A percentile compares a stretch with the other conserved stretches of the same genome.
phyloP scores from a whole-genome alignment of 2,888 invertebrate genomes.

The Noctua fimbriata region DNA sequence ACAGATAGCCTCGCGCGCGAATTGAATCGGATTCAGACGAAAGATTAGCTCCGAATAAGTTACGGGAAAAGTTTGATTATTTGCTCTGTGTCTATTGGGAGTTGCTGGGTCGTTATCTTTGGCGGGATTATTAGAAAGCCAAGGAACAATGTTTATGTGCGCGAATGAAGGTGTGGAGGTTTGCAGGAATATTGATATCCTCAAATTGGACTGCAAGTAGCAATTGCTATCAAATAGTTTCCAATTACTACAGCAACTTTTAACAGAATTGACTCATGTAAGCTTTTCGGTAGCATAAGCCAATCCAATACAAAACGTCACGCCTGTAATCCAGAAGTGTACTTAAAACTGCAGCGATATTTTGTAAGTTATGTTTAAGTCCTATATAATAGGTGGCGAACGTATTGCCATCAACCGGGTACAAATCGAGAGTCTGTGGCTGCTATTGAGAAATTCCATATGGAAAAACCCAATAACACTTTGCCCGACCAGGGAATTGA shows the following conservation, averaged over 20 bases:
- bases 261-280: background rate
- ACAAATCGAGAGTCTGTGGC: too few relatives aligned
- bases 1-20: constrained; percentile 56
- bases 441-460: too few relatives aligned
- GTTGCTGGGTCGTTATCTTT: constrained; percentile 14
- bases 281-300: background rate
- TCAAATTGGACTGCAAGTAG: background rate
- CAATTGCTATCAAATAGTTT: background rate
- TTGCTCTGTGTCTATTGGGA: constrained; percentile 39
- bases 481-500: too few relatives aligned
- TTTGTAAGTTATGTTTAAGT: too few relatives aligned
- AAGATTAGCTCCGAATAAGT: constrained; percentile 64
- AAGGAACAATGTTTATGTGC: background rate
- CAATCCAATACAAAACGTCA: background rate
- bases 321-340: too few relatives aligned
- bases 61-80: constrained; percentile 56
- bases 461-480: too few relatives aligned
- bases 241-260: background rate
- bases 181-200: background rate
- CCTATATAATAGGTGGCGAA: too few relatives aligned
- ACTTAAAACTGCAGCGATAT: too few relatives aligned
- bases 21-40: constrained; percentile 61
- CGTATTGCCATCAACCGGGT: too few relatives aligned
- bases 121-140: constrained; percentile 14
- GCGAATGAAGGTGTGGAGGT: background rate